Evolutionary conservation across 2,113 vertebrate species (phyloP).

Genomic region (Phaethornis superciliosus): DNA sequence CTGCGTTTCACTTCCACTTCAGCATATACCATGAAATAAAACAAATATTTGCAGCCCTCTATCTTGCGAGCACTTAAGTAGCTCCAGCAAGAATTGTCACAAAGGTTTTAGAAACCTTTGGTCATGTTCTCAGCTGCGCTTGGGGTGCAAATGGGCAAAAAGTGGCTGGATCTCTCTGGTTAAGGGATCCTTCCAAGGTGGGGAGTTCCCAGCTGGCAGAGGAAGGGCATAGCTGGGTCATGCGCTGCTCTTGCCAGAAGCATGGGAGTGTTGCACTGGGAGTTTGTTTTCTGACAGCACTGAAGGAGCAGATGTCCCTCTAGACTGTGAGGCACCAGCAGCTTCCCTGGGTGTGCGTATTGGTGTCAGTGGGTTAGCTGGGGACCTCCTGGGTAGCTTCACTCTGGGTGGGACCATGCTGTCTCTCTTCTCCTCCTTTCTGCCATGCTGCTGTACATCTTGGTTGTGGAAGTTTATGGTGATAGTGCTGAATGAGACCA

Average conservation of each 20-base stretch:
- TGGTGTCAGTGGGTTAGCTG: not conserved
- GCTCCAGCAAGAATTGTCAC: not conserved
- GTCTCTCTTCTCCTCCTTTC: not conserved
- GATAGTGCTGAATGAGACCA: not conserved
- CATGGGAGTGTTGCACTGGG: not conserved
- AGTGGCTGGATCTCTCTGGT: not conserved
- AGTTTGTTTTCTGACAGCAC: constrained; percentile 17
- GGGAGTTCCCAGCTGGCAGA: constrained; percentile 57
- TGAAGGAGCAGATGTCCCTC: constrained; percentile 7
- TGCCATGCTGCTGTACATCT: accelerated
- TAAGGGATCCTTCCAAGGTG: not conserved
- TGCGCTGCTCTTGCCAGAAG: not conserved
- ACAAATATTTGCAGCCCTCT: not conserved
- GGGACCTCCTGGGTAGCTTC: not conserved
- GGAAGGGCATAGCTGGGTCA: constrained; percentile 43
- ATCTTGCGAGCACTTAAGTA: not conserved
- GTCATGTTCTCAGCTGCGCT: not conserved
- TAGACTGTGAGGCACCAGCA: not conserved
- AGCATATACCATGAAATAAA: not conserved
- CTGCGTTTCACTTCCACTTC: not conserved
- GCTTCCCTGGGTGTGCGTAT: accelerated
- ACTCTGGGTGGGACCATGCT: not conserved
- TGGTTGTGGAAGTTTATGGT: accelerated
- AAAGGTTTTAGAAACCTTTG: not conserved
- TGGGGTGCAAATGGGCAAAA: not conserved